A percentile compares a stretch with the other conserved stretches of the same genome.
phyloP scores from a whole-genome alignment of 2,888 invertebrate species.

The Phortica magna region DNA sequence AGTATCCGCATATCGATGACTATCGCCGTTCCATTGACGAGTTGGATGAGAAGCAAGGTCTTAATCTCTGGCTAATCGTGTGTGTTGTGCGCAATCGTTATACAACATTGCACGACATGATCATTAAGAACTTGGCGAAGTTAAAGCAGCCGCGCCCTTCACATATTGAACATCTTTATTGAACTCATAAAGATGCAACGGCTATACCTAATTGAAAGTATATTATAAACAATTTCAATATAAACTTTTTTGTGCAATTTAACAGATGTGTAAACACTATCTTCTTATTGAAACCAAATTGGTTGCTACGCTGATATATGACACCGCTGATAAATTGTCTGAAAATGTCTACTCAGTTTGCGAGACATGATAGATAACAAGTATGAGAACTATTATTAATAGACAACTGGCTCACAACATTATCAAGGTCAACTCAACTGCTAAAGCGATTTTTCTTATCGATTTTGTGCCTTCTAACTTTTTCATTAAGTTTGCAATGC shows the following conservation, averaged over 20 bases:
- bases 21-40: not conserved
- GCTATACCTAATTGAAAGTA: too few relatives aligned
- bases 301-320: not conserved
- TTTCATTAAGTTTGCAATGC: too few relatives aligned
- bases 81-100: not conserved
- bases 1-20: not conserved
- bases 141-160: not conserved
- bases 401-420: too few relatives aligned
- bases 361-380: not conserved
- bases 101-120: not conserved
- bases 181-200: not conserved
- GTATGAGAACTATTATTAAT: not conserved
- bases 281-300: not conserved
- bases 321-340: not conserved
- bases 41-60: not conserved
- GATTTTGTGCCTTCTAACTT: not conserved
- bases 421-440: not conserved
- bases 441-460: not conserved
- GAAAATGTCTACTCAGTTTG: not conserved
- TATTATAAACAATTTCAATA: too few relatives aligned
- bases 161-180: conserved; percentile 1
- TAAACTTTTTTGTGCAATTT: too few relatives aligned
- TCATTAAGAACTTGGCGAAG: not conserved
- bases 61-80: not conserved
- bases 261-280: too few relatives aligned